A percentile compares a stretch with the other conserved stretches of the same genome.
Conservation (phyloP, 2,797 vertebrate species). For the Taenioides sp. region DNA sequence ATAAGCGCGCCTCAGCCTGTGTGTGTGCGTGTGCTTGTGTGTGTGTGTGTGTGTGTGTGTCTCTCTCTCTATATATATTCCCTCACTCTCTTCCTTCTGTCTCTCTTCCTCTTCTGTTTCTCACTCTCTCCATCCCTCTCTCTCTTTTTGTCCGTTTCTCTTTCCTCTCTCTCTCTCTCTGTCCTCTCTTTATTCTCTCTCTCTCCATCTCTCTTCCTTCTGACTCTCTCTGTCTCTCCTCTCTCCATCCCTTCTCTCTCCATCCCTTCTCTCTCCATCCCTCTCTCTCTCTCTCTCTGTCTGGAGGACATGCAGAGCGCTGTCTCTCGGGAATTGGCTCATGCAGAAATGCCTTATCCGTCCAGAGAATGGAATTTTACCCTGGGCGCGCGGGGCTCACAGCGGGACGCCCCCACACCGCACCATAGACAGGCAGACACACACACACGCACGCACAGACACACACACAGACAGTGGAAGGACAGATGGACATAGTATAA, state of each 20-base stretch:
- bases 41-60: background rate
- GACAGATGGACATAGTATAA: background rate
- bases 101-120: no score
- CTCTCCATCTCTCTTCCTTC: background rate
- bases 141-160: no score
- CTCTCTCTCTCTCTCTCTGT: slow-evolving; percentile 72
- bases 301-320: slow-evolving; percentile 85
- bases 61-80: background rate
- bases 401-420: slow-evolving; percentile 71
- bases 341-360: slow-evolving; percentile 88
- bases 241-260: background rate
- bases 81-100: background rate
- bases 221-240: no score
- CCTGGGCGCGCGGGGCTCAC: slow-evolving; percentile 83
- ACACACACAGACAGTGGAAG: background rate
- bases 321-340: slow-evolving; percentile 90
- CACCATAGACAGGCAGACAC: slow-evolving; percentile 8
- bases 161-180: no score
- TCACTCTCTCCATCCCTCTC: no score
- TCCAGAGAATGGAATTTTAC: slow-evolving; percentile 95
- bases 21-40: slow-evolving; percentile 9
- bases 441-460: no score
- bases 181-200: background rate
- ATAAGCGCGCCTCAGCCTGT: slow-evolving; percentile 81
- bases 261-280: no score